These are phyloP conservation scores for Chrysolina haemoptera DNA, from an alignment of 2,888 invertebrate genomes.

Conservation along the genomic window DNA sequence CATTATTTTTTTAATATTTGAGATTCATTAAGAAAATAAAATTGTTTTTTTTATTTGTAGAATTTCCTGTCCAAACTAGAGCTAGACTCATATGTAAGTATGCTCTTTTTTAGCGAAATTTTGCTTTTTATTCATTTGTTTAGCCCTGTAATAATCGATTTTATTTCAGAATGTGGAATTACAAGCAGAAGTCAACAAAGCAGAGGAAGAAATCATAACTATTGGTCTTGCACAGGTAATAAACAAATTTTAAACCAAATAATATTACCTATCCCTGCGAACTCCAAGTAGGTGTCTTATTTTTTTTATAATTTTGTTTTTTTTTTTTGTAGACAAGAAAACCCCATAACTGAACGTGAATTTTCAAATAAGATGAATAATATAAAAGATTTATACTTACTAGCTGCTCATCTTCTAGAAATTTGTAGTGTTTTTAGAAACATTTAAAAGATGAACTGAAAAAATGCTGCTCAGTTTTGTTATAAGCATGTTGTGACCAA, in stretches of 20 bases:
- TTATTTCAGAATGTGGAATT: constrained; percentile 62
- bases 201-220: constrained; percentile 65
- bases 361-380: background rate
- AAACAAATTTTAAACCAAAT: background rate
- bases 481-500: too few relatives aligned
- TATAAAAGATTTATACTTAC: too few relatives aligned
- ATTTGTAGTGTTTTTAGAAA: too few relatives aligned
- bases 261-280: too few relatives aligned
- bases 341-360: too few relatives aligned
- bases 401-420: too few relatives aligned
- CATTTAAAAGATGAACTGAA: too few relatives aligned
- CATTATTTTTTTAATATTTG: too few relatives aligned
- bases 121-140: constrained; percentile 1
- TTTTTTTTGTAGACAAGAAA: too few relatives aligned
- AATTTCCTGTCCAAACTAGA: constrained; percentile 61
- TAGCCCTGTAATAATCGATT: constrained; percentile 26
- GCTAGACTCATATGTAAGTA: constrained; percentile 64
- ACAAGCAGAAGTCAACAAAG: constrained; percentile 62
- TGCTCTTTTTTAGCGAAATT: background rate
- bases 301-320: too few relatives aligned
- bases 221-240: constrained; percentile 66
- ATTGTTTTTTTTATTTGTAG: constrained; percentile 59
- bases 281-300: too few relatives aligned
- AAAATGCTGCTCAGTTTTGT: too few relatives aligned
- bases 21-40: background rate